phyloP scores from a whole-genome alignment of 2,797 vertebrate species.

The Ficedula albicollis region DNA sequence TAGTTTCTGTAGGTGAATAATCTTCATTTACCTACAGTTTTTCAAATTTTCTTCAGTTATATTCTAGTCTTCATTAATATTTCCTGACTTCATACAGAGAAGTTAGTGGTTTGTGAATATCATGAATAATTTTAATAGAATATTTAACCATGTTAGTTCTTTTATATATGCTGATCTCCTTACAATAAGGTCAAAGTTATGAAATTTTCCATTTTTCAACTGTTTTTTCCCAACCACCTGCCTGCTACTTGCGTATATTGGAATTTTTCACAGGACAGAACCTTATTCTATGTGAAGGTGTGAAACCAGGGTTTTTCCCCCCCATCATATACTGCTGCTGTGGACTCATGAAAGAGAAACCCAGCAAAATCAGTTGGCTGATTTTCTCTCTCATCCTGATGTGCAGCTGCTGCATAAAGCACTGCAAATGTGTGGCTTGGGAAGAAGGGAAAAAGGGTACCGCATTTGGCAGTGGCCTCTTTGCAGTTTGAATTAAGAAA shows the following conservation, averaged over 20 bases:
- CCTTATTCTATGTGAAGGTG: background rate
- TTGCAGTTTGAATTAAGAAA: background rate
- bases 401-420: background rate
- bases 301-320: rapidly evolving
- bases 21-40: background rate
- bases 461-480: background rate
- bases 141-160: background rate
- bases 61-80: background rate
- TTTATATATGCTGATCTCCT: background rate
- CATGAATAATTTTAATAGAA: background rate
- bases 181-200: background rate
- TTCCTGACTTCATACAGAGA: background rate
- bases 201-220: background rate
- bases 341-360: background rate
- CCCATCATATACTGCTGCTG: background rate
- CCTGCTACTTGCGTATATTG: background rate
- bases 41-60: background rate
- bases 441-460: background rate
- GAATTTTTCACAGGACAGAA: background rate
- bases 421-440: background rate
- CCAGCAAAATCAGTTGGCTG: background rate
- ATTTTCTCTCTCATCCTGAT: background rate
- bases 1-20: background rate
- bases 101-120: background rate
- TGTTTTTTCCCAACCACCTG: background rate